phyloP scores from a whole-genome alignment of 2,797 vertebrate genomes.

The Petrocephalus schoutedeni region DNA sequence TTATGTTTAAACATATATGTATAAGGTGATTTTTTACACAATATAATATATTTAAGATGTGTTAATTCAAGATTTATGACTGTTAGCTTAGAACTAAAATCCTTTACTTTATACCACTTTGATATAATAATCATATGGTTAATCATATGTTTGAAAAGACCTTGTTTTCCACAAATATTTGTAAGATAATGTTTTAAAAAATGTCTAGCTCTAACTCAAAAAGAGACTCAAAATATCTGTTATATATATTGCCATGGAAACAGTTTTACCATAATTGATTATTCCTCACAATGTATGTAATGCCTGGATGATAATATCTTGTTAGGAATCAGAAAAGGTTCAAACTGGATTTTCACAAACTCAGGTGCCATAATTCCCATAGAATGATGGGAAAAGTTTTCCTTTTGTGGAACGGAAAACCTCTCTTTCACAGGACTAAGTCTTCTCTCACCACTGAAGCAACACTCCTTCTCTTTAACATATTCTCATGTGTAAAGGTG shows the following conservation, averaged over 20 bases:
- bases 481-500: neutral
- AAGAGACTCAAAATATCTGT: neutral
- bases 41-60: neutral
- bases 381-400: neutral
- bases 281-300: neutral
- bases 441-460: neutral
- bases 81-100: neutral
- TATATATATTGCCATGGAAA: neutral
- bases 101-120: neutral
- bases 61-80: neutral
- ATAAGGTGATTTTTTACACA: neutral
- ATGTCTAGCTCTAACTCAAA: neutral
- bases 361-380: neutral
- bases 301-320: neutral
- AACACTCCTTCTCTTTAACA: neutral
- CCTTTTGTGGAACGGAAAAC: too few relatives aligned
- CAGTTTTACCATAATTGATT: neutral
- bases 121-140: neutral
- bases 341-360: neutral
- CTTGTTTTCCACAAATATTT: neutral
- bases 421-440: neutral
- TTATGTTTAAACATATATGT: neutral
- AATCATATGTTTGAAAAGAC: neutral
- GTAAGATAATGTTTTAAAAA: neutral
- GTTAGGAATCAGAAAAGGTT: neutral